A percentile compares a stretch with the other conserved stretches of the same genome.
phyloP scores from a whole-genome alignment of 1,140 invertebrate species.

The Ceratosolen solmsi region DNA sequence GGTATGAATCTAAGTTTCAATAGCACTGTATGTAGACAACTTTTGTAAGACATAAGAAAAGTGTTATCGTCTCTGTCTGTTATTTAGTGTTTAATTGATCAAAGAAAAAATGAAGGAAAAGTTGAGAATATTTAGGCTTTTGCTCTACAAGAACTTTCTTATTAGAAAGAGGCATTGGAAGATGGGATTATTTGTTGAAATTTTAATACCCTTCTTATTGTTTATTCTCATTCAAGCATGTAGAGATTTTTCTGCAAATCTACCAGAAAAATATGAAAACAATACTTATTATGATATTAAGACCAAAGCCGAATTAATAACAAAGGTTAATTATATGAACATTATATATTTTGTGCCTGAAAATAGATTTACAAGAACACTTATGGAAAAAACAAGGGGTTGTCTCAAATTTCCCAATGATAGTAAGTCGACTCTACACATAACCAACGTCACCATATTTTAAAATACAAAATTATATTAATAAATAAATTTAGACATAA shows the following conservation, averaged over 20 bases:
- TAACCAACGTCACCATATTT: not conserved
- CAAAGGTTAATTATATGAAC: constrained; percentile 44
- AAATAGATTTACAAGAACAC: constrained; percentile 53
- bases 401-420: constrained; percentile 58
- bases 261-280: constrained; percentile 51
- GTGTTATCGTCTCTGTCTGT: not conserved
- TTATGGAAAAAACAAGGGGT: constrained; percentile 56
- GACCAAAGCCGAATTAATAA: constrained; percentile 50
- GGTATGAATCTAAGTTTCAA: too few species aligned
- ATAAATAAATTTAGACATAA: too few species aligned
- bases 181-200: constrained; percentile 62
- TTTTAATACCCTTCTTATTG: constrained; percentile 63
- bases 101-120: constrained; percentile 54
- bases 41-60: not conserved
- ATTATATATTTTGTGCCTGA: constrained; percentile 62
- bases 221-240: constrained; percentile 64
- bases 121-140: constrained; percentile 60
- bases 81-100: not conserved
- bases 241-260: constrained; percentile 59
- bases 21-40: not conserved
- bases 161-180: constrained; percentile 67
- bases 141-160: constrained; percentile 66
- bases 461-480: too few species aligned
- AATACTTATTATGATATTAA: constrained; percentile 60
- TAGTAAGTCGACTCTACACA: constrained; percentile 55